Base-by-base conservation (phyloP, 23 tunicate species). In the Halocynthia roretzi region DNA sequence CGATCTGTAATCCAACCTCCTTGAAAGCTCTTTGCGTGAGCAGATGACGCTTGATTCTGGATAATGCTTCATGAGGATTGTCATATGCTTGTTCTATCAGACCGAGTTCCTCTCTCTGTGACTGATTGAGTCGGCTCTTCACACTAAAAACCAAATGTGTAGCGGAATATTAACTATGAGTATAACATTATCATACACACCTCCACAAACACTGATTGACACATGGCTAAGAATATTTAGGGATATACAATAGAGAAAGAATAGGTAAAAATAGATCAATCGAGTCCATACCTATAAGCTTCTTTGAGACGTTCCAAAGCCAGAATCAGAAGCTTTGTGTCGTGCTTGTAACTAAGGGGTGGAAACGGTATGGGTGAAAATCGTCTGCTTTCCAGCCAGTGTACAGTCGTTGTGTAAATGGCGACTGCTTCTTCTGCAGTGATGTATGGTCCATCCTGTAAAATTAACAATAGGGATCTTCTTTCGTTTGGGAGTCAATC, bases 371-470 rank as follows among this genome's bases (percentile, higher is more conserved):
- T 94, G n/a, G 99, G 99, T 9, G 99, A 88, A 52, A 94, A 94
- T 0, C 99, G 68, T 23, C 99, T 71, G 61, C 95, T 87, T 81
- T 94, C 99, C 64, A 94, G 64, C 99, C 99, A 94, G 69, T 94
- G 99, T 0, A 94, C 99, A 21, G 99, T 94, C 53, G 99, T 84
- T 60, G 99, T 94, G 87, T 94, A 94, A 61, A 94, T 87, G 5
- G 99, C 99, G 6, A 94, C 99, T 5, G 99, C 94, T 77, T 94
- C 99, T 89, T 94, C 99, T 0, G 99, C 90, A 9, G 99, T 94
- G 82, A 94, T 94, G 84, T 94, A 94, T n/a, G 99, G 99, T 5
- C 99, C 99, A 71, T 94, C 99, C 95, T 93, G 63, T 19, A 23
- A 61, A n/a, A 73, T 1, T 14, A 76, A 72, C 2, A 31, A 70